These are phyloP conservation scores for Cordylochernes scorpioides DNA, from an alignment of 2,888 invertebrate species.

Conservation along the genomic window DNA sequence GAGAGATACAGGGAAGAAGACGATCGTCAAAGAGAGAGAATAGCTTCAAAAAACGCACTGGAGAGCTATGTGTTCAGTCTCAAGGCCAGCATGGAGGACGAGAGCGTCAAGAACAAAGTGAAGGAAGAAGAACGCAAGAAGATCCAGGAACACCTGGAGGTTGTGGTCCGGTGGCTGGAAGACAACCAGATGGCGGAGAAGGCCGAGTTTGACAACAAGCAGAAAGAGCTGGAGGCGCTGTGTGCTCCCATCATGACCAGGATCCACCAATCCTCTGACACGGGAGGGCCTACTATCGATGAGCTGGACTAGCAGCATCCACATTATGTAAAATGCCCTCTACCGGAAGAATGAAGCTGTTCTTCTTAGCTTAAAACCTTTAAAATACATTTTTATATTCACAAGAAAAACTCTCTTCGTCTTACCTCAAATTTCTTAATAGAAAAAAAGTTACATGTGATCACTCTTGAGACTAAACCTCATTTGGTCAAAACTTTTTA, in stretches of 20 bases:
- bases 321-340: too few species aligned
- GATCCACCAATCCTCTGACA: too few species aligned
- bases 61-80: constrained; percentile 41
- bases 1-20: constrained; percentile 49
- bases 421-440: too few species aligned
- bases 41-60: constrained; percentile 39
- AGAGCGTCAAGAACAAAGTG: constrained; percentile 24
- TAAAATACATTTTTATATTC: too few species aligned
- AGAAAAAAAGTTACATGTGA: too few species aligned
- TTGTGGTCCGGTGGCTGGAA: constrained; percentile 50
- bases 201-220: constrained; percentile 49
- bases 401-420: too few species aligned
- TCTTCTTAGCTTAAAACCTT: too few species aligned
- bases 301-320: constrained; percentile 1
- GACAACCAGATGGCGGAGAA: constrained; percentile 44
- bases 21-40: constrained; percentile 36
- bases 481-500: too few species aligned
- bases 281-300: constrained; percentile 3
- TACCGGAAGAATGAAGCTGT: too few species aligned
- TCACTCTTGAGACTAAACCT: too few species aligned
- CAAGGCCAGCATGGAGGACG: constrained; percentile 34
- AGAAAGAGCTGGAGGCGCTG: too few species aligned
- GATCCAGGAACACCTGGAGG: constrained; percentile 27
- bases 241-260: too few species aligned
- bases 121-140: constrained; percentile 36